Evolutionary conservation across 2,113 vertebrate genomes (phyloP), one percentile per base, ranked within the genome.

Genomic region (Galbula dea): DNA sequence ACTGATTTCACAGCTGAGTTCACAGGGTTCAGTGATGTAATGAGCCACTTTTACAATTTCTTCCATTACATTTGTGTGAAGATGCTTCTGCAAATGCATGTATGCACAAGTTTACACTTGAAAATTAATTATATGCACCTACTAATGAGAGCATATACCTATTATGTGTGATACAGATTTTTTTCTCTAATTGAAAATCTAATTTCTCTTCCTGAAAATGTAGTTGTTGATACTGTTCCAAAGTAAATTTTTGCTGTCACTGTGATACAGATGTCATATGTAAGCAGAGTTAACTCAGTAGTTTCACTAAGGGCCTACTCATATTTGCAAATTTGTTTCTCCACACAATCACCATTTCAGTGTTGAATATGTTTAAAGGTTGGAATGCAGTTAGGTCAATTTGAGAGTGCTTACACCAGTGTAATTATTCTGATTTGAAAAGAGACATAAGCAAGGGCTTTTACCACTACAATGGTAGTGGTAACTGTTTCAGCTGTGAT

Each of bases 21-120:
- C 96, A 97, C 94, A 97, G 87, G 93, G 93, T 94, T 95, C 95
- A 97, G 93, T 94, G 76, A 90, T 91, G 94, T 90, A 75, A 89
- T 89, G 86, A 94, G 90, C 69, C 84, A 15, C 89, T 95, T 96
- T 86, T 86, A 86, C 1, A 1, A 37, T 39, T 90, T 94, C 63
- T 89, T 85, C 76, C 90, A 66, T 92, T 83, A 69, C 75, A 39
- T 95, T 71, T 85, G 26, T 91, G 71, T 92, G 37, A 79, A 72
- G 77, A 91, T 76, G 92, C 69, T 96, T 97, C 95, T 80, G 62
- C 65, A 93, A 86, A 83, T 3, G 66, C 91, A 78, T 93, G 94
- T 91, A 52, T 88, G 76, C 80, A 39, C 74, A 89, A 72, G 62
- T 93, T 92, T 90, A 91, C 36, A 77, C 39, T 83, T 93, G 76